phyloP scores from a whole-genome alignment of 2,888 invertebrate genomes.

The Dorcus hopei region DNA sequence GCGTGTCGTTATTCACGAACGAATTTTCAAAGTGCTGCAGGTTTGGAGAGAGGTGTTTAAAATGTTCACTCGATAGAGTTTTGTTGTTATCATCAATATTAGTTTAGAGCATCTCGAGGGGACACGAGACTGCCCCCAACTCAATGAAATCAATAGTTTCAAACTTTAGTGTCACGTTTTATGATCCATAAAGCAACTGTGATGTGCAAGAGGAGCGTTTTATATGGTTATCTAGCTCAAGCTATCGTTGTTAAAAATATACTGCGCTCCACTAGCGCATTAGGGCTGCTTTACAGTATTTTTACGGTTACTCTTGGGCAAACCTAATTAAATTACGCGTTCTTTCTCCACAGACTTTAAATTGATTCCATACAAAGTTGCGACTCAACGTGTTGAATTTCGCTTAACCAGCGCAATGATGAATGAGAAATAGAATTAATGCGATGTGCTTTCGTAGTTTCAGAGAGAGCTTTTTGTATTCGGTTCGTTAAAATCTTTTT shows the following conservation, averaged over 20 bases:
- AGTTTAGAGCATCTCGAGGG: slow-evolving; percentile 28
- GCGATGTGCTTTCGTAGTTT: too few relatives aligned
- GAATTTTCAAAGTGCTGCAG: too few relatives aligned
- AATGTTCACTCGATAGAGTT: too few relatives aligned
- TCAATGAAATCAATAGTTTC: slow-evolving; percentile 42
- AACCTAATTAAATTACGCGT: slow-evolving; percentile 13
- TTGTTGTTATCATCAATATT: slow-evolving; percentile 31
- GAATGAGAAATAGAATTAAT: too few relatives aligned
- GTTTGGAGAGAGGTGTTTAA: too few relatives aligned
- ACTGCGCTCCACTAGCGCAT: slow-evolving; percentile 9
- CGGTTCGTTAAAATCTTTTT: too few relatives aligned
- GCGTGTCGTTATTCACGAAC: neutral
- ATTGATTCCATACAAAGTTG: too few relatives aligned
- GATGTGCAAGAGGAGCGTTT: slow-evolving; percentile 37
- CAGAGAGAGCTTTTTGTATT: too few relatives aligned
- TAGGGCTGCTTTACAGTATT: slow-evolving; percentile 16
- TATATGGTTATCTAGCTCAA: slow-evolving; percentile 35
- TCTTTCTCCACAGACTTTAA: slow-evolving; percentile 4
- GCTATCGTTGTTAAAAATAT: slow-evolving; percentile 26
- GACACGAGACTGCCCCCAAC: slow-evolving; percentile 17
- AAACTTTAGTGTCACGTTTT: slow-evolving; percentile 42
- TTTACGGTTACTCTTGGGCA: slow-evolving; percentile 10
- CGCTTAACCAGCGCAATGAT: too few relatives aligned
- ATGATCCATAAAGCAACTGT: slow-evolving; percentile 41
- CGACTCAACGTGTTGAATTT: too few relatives aligned